Evolutionary conservation across 1,140 invertebrate species (phyloP), one percentile per base, ranked within the genome.

Genomic region (Amyelois transitella): DNA sequence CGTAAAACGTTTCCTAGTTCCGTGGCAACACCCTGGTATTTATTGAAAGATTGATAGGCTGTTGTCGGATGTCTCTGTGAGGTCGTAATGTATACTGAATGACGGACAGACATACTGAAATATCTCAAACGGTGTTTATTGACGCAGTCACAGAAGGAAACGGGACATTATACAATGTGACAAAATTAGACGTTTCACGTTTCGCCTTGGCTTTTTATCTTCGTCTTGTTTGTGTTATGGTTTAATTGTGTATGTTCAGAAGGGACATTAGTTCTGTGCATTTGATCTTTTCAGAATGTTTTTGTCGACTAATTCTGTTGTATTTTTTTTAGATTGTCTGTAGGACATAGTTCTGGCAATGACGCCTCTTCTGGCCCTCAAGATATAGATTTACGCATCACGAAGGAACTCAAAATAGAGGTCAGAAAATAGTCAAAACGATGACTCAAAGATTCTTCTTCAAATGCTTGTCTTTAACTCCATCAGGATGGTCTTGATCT

Each of bases 11-110:
- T n/a, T n/a, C n/a, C n/a, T n/a, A 57, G 28, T 53, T 71, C 17
- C 32, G 32, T 12, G 17, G 32, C 17, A 38, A 38, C 17, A 1
- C 32, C 32, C 72, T 74, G 78, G 79, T 81, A 85, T 87, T 84
- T 85, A 82, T 83, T 78, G 75, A 69, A 81, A 83, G 83, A 87
- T 87, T 85, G 75, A 87, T 84, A 70, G 77, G 55, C 69, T 75
- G 79, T 84, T 78, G 75, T 85, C 80, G 72, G 71, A 76, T 82
- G 76, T 83, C 77, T 81, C 70, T 81, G 75, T 67, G 69, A 68
- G 63, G 71, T 77, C 69, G 78, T 83, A 76, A 78, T 64, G 66
- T 77, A 78, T 70, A 81, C 77, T 72, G 69, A 72, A 55, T 67
- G 72, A 75, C 69, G 58, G 66, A 77, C 71, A 60, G 60, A 71